phyloP scores from a whole-genome alignment of 2,797 vertebrate species.

The Ctenosaura bakeri region DNA sequence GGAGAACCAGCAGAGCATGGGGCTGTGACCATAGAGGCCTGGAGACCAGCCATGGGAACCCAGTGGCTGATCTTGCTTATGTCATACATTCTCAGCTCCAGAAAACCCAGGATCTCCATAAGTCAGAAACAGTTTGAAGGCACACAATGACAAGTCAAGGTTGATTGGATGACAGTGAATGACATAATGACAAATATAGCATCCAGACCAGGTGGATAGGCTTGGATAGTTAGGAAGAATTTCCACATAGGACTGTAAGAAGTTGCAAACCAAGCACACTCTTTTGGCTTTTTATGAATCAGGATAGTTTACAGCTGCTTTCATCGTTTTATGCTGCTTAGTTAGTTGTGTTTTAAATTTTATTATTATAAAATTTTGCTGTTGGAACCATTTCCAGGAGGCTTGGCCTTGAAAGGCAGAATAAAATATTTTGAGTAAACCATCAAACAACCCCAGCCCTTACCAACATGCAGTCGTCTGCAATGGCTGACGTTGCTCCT shows the following conservation, averaged over 20 bases:
- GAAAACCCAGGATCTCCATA: no score
- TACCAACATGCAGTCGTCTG: no score
- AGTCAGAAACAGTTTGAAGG: no score
- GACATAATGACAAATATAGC: no score
- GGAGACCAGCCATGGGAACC: no score
- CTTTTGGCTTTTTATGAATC: not conserved
- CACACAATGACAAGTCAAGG: no score
- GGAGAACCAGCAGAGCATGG: no score
- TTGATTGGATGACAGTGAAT: no score
- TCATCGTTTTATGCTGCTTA: not conserved
- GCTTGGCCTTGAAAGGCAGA: not conserved
- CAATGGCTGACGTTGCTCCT: not conserved
- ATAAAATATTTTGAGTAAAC: not conserved
- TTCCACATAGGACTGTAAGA: not conserved
- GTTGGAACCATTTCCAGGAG: not conserved
- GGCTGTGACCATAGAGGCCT: no score
- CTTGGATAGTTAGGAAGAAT: not conserved
- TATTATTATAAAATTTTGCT: not conserved
- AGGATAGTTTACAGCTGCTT: not conserved
- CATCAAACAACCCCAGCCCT: not conserved
- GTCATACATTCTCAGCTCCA: no score
- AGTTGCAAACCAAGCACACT: not conserved
- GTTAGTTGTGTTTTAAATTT: not conserved
- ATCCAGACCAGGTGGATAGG: no score
- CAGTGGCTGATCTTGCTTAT: no score